Evolutionary conservation across 2,113 vertebrate species (phyloP).

Genomic region (Eurystomus gularis): DNA sequence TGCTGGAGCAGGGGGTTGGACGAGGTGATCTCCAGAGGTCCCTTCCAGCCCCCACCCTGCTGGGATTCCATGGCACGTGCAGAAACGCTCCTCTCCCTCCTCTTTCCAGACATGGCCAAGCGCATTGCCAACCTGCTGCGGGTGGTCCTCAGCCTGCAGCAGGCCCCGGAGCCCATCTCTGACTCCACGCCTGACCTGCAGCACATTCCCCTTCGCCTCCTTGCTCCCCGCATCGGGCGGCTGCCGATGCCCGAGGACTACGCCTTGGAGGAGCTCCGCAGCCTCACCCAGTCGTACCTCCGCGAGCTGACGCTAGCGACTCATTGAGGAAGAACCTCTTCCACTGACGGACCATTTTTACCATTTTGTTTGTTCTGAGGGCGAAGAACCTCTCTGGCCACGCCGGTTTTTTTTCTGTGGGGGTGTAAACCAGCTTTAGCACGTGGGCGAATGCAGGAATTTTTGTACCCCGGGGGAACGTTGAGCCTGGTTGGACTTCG

Average conservation of each 20-base stretch:
- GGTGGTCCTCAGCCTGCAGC: conserved; percentile 88
- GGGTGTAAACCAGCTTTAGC: not conserved
- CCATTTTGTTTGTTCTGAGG: not conserved
- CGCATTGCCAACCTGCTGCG: conserved; percentile 90
- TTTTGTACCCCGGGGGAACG: not conserved
- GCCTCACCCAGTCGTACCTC: conserved; percentile 90
- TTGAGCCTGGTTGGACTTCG: not conserved
- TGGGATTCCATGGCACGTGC: rapidly evolving
- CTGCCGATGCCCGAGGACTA: conserved; percentile 97
- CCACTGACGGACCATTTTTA: not conserved
- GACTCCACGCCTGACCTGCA: conserved; percentile 53
- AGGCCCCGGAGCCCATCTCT: conserved; percentile 60
- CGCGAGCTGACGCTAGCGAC: conserved; percentile 80
- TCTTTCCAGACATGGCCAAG: conserved; percentile 92
- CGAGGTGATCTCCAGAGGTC: not conserved
- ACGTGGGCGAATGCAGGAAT: not conserved
- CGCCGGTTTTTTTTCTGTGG: not conserved
- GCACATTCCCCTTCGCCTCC: conserved; percentile 78
- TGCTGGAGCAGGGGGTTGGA: not conserved
- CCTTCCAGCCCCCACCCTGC: not conserved
- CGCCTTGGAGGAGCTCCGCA: conserved; percentile 89
- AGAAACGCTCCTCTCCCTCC: rapidly evolving
- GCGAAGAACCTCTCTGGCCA: not conserved
- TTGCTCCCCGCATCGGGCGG: conserved; percentile 86
- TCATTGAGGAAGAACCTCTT: conserved; percentile 57